Conservation (phyloP, 2,113 vertebrate genomes). For the Perccottus glenii region DNA sequence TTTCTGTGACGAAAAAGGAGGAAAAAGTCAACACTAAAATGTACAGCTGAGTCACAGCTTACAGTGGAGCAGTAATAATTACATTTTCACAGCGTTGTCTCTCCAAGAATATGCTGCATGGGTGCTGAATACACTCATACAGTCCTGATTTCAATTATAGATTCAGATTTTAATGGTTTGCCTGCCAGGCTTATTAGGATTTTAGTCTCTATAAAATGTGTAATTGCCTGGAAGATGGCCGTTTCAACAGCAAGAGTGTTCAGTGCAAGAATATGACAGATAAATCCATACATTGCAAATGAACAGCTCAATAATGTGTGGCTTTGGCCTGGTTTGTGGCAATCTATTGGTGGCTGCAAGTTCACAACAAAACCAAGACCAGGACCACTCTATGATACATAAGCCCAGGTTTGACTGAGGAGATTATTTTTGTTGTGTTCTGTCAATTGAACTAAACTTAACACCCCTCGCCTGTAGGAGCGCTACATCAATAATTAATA, state of each 20-base stretch:
- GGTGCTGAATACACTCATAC: conserved; percentile 3
- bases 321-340: background rate
- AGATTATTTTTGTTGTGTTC: no score
- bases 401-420: no score
- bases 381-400: no score
- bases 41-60: conserved; percentile 16
- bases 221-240: background rate
- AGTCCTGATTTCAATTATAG: conserved; percentile 11
- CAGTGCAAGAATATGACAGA: background rate
- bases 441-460: no score
- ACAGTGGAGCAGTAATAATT: background rate
- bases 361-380: no score
- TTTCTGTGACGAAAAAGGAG: conserved; percentile 1
- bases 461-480: no score
- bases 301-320: background rate
- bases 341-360: no score
- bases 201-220: conserved; percentile 8
- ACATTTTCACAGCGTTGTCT: conserved; percentile 2
- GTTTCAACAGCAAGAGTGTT: no score
- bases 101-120: conserved; percentile 4
- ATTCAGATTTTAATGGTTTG: conserved; percentile 3
- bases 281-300: background rate
- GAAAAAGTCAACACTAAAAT: background rate
- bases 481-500: no score
- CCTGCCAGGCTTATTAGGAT: conserved; percentile 8